phyloP scores from a whole-genome alignment of 1,140 invertebrate species.

The Sinella curviseta region DNA sequence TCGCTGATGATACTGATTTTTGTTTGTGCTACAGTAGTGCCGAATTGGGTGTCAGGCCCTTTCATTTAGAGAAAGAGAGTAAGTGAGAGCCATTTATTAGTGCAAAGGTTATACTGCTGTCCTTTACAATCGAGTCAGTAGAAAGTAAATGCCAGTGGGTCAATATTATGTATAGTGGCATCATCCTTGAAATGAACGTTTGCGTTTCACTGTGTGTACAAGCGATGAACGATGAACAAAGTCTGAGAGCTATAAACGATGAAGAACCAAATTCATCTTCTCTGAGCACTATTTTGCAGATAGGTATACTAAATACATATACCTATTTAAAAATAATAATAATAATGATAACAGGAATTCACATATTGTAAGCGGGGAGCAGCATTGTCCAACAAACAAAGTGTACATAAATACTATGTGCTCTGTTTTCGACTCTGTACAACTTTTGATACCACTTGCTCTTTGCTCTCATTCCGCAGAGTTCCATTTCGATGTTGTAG shows the following conservation, averaged over 20 bases:
- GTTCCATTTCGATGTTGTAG: background rate
- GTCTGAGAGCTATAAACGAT: background rate
- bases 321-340: too few species aligned
- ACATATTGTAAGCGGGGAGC: too few species aligned
- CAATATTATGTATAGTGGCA: slow-evolving; percentile 13
- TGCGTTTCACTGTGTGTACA: background rate
- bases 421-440: background rate
- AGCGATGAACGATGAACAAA: background rate
- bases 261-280: background rate
- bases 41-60: background rate
- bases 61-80: background rate
- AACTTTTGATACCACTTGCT: background rate
- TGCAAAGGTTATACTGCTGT: slow-evolving; percentile 17
- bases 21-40: background rate
- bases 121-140: background rate
- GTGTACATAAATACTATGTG: background rate
- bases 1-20: background rate
- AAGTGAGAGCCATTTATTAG: slow-evolving; percentile 9
- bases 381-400: too few species aligned
- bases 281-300: too few species aligned
- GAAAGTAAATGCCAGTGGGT: slow-evolving; percentile 23
- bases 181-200: slow-evolving; percentile 2
- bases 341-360: too few species aligned
- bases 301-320: too few species aligned
- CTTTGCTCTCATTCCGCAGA: background rate